phyloP scores from a whole-genome alignment of 1,140 invertebrate genomes.

The Drosophila sechellia region DNA sequence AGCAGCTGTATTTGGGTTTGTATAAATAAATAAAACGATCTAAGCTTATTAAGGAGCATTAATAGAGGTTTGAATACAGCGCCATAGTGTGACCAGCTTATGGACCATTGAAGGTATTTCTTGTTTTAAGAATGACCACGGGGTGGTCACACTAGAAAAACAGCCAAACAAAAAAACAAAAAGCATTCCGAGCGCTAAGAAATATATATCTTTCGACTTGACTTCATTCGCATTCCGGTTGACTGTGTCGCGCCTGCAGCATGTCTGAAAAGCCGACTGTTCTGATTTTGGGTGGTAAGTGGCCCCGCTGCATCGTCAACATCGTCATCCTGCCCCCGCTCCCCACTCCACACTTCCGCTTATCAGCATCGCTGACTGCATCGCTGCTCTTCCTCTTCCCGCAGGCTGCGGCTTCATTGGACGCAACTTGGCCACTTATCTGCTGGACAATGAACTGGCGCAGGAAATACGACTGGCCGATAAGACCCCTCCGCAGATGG shows the following conservation, averaged over 20 bases:
- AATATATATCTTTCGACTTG: constrained; percentile 32
- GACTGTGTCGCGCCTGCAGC: constrained; percentile 46
- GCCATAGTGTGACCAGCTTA: not conserved
- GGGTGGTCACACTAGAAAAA: constrained; percentile 1
- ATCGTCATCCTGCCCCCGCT: not conserved
- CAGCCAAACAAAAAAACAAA: constrained; percentile 41
- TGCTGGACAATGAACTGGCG: constrained; percentile 91
- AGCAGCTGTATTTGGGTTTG: no score
- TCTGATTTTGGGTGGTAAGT: constrained; percentile 82
- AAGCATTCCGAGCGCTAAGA: constrained; percentile 12
- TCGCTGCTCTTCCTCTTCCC: constrained; percentile 14
- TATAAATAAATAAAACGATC: no score
- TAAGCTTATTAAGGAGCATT: no score
- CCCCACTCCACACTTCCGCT: constrained; percentile 6
- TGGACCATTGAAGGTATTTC: not conserved
- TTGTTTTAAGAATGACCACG: not conserved
- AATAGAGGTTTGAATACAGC: not conserved
- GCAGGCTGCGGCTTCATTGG: constrained; percentile 95
- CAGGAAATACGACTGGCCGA: constrained; percentile 92
- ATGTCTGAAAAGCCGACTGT: constrained; percentile 83
- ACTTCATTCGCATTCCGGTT: constrained; percentile 39
- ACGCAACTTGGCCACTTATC: constrained; percentile 92
- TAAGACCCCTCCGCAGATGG: constrained; percentile 96
- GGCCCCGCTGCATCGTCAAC: not conserved
- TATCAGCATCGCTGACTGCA: constrained; percentile 33